Conservation (phyloP, 2,888 invertebrate genomes). For the Lycia hirtaria region DNA sequence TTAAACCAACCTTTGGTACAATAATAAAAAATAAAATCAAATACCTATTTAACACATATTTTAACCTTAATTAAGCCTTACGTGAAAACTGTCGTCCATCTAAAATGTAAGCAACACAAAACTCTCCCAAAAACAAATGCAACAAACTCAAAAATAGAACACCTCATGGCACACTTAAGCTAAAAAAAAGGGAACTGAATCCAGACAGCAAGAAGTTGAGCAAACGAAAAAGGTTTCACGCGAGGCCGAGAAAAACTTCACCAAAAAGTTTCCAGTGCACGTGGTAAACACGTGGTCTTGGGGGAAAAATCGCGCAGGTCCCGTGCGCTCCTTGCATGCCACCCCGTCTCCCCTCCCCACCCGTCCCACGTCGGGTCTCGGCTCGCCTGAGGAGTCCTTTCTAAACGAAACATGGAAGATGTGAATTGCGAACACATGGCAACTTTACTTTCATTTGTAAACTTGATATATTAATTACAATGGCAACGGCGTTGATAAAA, state of each 20-base stretch:
- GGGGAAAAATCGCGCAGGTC: conserved; percentile 78
- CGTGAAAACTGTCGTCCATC: too few species aligned
- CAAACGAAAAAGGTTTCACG: conserved; percentile 44
- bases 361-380: too few species aligned
- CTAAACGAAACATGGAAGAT: conserved; percentile 62
- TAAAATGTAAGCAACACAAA: not conserved
- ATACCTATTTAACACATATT: too few species aligned
- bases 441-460: conserved; percentile 22
- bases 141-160: conserved; percentile 40
- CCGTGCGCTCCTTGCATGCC: conserved; percentile 64
- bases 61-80: too few species aligned
- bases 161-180: conserved; percentile 6
- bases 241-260: conserved; percentile 61
- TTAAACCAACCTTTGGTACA: too few species aligned
- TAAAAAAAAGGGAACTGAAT: conserved; percentile 11
- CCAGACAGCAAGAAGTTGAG: conserved; percentile 17
- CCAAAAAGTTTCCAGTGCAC: conserved; percentile 74
- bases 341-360: conserved; percentile 47
- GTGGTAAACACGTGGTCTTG: conserved; percentile 81
- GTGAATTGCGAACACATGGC: conserved; percentile 46
- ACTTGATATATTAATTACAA: too few species aligned
- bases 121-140: conserved; percentile 1
- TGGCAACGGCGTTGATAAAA: too few species aligned
- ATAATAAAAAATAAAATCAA: too few species aligned
- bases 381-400: conserved; percentile 57